Evolutionary conservation across 2,113 vertebrate species (phyloP).

Genomic region (Indicator indicator): DNA sequence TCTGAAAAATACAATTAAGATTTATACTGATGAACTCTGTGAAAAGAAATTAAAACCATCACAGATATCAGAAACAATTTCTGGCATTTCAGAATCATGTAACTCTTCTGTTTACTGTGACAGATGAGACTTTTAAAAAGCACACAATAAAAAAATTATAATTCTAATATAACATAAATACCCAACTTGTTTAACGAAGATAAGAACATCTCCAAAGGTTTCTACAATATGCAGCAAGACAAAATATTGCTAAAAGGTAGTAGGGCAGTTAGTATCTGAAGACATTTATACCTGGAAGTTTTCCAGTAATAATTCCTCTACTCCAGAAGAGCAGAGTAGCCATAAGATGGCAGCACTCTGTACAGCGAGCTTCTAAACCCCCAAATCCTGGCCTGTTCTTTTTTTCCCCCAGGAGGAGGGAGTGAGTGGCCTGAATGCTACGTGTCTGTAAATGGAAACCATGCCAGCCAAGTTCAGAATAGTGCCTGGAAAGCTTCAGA

Average conservation of each 20-base stretch:
- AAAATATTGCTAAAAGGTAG: neutral
- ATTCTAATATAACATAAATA: neutral
- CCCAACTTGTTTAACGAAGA: neutral
- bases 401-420: neutral
- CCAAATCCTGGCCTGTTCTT: neutral
- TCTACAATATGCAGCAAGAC: neutral
- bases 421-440: rapidly evolving
- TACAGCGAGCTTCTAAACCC: neutral
- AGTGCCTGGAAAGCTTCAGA: neutral
- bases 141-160: neutral
- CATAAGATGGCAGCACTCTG: constrained; percentile 62
- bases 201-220: neutral
- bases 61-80: neutral
- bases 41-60: too few relatives aligned
- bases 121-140: neutral
- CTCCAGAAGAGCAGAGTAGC: neutral
- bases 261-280: neutral
- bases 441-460: neutral
- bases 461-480: neutral
- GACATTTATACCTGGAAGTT: neutral
- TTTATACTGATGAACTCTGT: neutral
- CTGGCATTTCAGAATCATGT: neutral
- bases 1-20: neutral
- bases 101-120: neutral
- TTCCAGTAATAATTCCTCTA: neutral